Evolutionary conservation across 2,797 vertebrate species (phyloP), one percentile per base, ranked within the genome.

Genomic region (Alauda arvensis): DNA sequence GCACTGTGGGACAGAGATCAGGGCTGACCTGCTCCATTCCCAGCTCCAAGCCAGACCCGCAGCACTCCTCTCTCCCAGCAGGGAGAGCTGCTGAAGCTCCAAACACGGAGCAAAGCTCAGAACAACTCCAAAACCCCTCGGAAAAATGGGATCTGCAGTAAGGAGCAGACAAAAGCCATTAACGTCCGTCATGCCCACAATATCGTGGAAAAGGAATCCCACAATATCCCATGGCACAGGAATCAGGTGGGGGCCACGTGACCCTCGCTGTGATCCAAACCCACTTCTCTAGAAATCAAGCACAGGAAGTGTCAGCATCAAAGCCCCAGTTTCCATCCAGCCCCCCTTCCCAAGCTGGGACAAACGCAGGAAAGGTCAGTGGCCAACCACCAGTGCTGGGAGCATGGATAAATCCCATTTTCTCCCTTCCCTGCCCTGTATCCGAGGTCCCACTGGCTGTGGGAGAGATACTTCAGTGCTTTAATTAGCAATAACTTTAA

Each of bases 121-220:
- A 48, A 18, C 8, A n/a, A 2, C 33, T 55, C 25, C 52, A 34
- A 42, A 43, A 4, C 3, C 18, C 18, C 37, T 25, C 4, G 0
- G 4, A 24, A 67, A 29, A 4, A 37, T 6, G 17, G 63, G 42
- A 66, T 21, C 59, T 1, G 16, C 26, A 7, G 14, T 3, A 8
- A 25, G 46, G 56, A 60, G 33, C 39, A 3, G 28, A 31, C 77
- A 29, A 6, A 4, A 26, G 51, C 4, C 6, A 13, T 23, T 11
- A 17, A n/a, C 0, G 2, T 12, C 63, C 59, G 8, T 4, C 3
- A 0, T 1, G 10, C 8, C 28, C 68, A 37, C 46, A 8, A 26
- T 57, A 8, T 57, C 81, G 39, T 4, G 1, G 3, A 10, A 11
- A 49, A 20, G 7, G 0, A 20, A 23, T 25, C 31, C 46, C 31